Evolutionary conservation across 1,140 invertebrate species (phyloP), one percentile per base, ranked within the genome.

Genomic region (Gryon sp.): DNA sequence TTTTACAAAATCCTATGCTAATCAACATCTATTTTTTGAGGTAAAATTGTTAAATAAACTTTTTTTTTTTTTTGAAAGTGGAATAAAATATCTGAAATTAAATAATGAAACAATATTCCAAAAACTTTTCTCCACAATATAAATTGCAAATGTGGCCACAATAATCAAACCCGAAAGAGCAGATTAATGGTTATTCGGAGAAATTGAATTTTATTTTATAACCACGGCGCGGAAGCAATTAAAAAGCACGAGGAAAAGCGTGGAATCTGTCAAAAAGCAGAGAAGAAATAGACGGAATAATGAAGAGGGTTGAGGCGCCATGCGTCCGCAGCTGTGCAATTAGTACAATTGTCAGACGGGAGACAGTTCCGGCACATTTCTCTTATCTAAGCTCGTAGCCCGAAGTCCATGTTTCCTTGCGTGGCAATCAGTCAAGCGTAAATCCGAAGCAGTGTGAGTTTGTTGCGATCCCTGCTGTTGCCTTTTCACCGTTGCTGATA

Each of bases 371-470:
- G 63, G 68, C 65, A 63, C 68, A 74, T 80, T 80, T 79, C 76
- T 80, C 78, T 82, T 80, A 81, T 81, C 72, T 81, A 79, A 81
- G 75, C 72, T 24, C 62, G 68, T 40, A 62, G 53, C 43, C 66
- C 57, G 36, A 57, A 79, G 69, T 73, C 70, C 70, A 40, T 73
- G 53, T 76, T 48, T 78, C 72, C 69, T 79, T 74, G 59, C 53
- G 69, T 73, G 72, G 80, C 76, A 83, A 83, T 83, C 80, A 83
- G 80, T 81, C 79, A 78, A 76, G 79, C 77, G 81, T 78, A 80
- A 80, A 79, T 78, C 73, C 80, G 75, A 72, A 76, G 45, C 68
- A 55, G 68, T 43, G 59, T 40, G 66, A 76, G 59, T 76, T 77
- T 80, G 76, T 70, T 77, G 34, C 60, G 65, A 59, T 43, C 53